phyloP scores from a whole-genome alignment of 2,888 invertebrate species.

The Callosobruchus maculatus region DNA sequence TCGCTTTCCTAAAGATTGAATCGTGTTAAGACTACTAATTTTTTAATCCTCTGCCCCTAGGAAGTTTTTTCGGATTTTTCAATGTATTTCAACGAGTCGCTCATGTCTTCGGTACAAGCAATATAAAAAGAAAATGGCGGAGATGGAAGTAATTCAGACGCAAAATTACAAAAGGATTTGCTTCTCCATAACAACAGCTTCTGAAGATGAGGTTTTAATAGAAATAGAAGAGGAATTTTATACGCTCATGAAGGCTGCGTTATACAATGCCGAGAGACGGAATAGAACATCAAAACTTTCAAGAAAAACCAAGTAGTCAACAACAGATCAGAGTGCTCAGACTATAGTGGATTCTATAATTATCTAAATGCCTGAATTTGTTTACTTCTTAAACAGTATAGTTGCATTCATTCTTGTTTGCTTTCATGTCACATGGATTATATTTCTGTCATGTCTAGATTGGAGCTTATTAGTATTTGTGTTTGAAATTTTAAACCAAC shows the following conservation, averaged over 20 bases:
- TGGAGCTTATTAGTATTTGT: too few relatives aligned
- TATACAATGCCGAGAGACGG: neutral
- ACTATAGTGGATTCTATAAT: neutral
- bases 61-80: too few relatives aligned
- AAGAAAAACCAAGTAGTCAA: neutral
- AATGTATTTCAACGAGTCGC: neutral
- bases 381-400: too few relatives aligned
- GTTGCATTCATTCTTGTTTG: too few relatives aligned
- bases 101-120: neutral
- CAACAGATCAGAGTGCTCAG: neutral
- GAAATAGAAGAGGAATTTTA: neutral
- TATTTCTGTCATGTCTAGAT: too few relatives aligned
- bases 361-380: too few relatives aligned
- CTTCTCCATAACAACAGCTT: constrained; percentile 7
- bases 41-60: too few relatives aligned
- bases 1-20: too few relatives aligned
- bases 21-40: too few relatives aligned
- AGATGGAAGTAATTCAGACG: constrained; percentile 1
- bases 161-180: constrained; percentile 2
- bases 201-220: neutral
- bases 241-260: neutral
- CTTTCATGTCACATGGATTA: too few relatives aligned
- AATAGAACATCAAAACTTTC: neutral
- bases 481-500: too few relatives aligned
- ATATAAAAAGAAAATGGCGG: constrained; percentile 11